phyloP scores from a whole-genome alignment of 2,888 invertebrate genomes.

The Crioceris asparagi region DNA sequence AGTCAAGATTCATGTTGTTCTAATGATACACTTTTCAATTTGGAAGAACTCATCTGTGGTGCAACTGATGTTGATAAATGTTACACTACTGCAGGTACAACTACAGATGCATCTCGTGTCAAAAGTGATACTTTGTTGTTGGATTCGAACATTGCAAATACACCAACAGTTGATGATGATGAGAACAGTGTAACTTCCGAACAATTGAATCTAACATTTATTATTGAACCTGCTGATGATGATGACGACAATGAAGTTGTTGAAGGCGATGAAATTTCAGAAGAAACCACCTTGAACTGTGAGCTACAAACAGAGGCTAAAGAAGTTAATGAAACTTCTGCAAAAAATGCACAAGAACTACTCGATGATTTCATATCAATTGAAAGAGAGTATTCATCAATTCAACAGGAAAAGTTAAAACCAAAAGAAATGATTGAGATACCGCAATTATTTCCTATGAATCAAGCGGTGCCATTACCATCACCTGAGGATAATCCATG shows the following conservation, averaged over 20 bases:
- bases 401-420: constrained; percentile 1
- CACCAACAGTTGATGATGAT: background rate
- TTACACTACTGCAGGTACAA: constrained; percentile 6
- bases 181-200: constrained; percentile 3
- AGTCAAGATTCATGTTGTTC: constrained; percentile 56
- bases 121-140: background rate
- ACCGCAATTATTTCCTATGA: constrained; percentile 5
- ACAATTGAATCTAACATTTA: background rate
- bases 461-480: constrained; percentile 32
- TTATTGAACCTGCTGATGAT: background rate
- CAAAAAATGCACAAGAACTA: constrained; percentile 2
- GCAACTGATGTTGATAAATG: constrained; percentile 22
- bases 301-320: background rate
- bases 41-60: constrained; percentile 41
- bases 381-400: constrained; percentile 13
- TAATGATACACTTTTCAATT: constrained; percentile 52
- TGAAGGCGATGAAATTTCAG: constrained; percentile 5
- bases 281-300: constrained; percentile 9
- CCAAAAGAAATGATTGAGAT: background rate
- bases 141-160: too few species aligned
- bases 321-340: background rate
- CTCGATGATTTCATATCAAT: constrained; percentile 14
- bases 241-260: constrained; percentile 1
- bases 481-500: constrained; percentile 38
- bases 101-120: too few species aligned